phyloP scores from a whole-genome alignment of 1,140 invertebrate genomes.

The Manduca sexta region DNA sequence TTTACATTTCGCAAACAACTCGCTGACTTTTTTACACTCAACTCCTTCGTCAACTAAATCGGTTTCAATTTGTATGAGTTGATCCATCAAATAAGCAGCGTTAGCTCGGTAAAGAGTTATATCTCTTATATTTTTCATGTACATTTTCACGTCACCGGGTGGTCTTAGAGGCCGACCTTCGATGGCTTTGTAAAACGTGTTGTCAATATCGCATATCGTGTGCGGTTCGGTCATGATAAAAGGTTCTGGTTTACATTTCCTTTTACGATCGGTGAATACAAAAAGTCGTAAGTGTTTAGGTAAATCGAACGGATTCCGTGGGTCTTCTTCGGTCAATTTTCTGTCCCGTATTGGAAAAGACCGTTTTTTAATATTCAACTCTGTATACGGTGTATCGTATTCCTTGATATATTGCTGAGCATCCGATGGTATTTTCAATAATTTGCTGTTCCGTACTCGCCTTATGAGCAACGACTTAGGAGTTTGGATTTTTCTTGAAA shows the following conservation, averaged over 20 bases:
- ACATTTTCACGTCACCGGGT: constrained; percentile 24
- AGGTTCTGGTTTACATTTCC: constrained; percentile 10
- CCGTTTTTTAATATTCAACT: not conserved
- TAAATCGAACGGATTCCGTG: constrained; percentile 14
- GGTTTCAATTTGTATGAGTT: constrained; percentile 25
- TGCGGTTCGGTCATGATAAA: constrained; percentile 13
- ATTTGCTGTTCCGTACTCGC: constrained; percentile 1
- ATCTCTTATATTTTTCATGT: constrained; percentile 23
- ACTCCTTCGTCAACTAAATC: constrained; percentile 7
- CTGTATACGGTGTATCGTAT: constrained; percentile 3
- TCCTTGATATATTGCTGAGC: constrained; percentile 6
- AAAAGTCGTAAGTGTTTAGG: constrained; percentile 7
- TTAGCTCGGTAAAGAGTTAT: constrained; percentile 22
- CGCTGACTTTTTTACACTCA: constrained; percentile 10
- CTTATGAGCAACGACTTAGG: not conserved
- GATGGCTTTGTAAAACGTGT: constrained; percentile 23
- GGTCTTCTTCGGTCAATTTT: not conserved
- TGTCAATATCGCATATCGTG: constrained; percentile 27
- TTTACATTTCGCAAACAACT: constrained; percentile 7
- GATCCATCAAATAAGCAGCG: constrained; percentile 20
- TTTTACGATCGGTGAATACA: constrained; percentile 1
- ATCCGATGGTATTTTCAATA: constrained; percentile 7
- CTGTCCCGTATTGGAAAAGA: constrained; percentile 5
- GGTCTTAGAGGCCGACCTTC: constrained; percentile 25
- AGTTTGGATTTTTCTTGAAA: no score